Evolutionary conservation across 1,140 invertebrate genomes (phyloP).

Genomic region (Drosophila saltans): DNA sequence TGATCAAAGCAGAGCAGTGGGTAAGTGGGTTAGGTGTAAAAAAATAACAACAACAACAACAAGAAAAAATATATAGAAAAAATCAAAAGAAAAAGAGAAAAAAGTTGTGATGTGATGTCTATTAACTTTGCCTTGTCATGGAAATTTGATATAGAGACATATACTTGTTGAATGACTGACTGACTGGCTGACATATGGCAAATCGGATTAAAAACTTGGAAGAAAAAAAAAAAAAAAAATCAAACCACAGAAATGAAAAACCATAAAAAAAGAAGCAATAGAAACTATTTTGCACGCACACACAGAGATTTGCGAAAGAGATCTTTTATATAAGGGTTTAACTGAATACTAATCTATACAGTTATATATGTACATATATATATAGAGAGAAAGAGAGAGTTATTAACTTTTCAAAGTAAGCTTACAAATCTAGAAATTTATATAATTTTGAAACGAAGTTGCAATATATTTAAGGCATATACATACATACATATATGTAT

Average conservation of each 20-base stretch:
- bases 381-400: too few relatives aligned
- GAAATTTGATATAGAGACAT: slow-evolving; percentile 38
- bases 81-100: too few relatives aligned
- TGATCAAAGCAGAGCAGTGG: slow-evolving; percentile 38
- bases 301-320: too few relatives aligned
- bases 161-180: slow-evolving; percentile 47
- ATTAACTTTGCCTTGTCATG: slow-evolving; percentile 55
- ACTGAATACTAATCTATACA: too few relatives aligned
- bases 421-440: too few relatives aligned
- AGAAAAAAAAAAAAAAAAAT: not conserved
- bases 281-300: not conserved
- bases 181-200: slow-evolving; percentile 7
- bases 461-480: too few relatives aligned
- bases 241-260: not conserved
- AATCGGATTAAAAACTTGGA: slow-evolving; percentile 14
- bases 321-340: too few relatives aligned
- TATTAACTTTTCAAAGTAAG: too few relatives aligned
- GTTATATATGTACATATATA: too few relatives aligned
- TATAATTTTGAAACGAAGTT: too few relatives aligned
- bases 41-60: not conserved
- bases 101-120: not conserved
- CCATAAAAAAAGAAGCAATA: not conserved
- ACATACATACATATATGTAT: too few relatives aligned
- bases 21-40: slow-evolving; percentile 46
- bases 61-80: not conserved